Conservation (phyloP, 2,797 vertebrate species). For the Columba guinea region DNA sequence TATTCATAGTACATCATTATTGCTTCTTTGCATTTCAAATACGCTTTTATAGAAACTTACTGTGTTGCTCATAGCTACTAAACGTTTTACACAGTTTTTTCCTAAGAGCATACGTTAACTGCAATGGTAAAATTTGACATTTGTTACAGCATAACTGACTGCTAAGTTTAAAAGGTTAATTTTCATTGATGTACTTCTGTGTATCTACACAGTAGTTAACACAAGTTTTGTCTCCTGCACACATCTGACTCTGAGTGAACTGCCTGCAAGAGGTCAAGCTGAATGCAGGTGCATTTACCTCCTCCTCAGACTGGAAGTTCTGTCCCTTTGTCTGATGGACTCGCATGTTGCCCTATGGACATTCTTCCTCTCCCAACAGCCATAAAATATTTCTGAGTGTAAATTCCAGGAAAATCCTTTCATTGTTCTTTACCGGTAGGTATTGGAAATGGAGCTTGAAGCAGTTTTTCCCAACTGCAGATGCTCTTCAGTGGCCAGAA, state of each 20-base stretch:
- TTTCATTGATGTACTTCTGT: neutral
- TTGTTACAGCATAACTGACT: neutral
- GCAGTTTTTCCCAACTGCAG: neutral
- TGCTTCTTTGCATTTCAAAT: neutral
- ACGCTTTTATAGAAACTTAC: neutral
- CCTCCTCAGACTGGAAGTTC: neutral
- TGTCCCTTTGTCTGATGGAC: neutral
- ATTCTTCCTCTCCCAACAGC: neutral
- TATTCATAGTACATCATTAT: neutral
- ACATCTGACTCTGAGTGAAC: neutral
- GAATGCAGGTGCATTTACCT: neutral
- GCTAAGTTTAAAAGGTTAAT: neutral
- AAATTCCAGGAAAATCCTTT: neutral
- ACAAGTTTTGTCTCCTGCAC: neutral
- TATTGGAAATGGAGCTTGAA: neutral
- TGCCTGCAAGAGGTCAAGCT: neutral
- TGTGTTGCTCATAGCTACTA: neutral
- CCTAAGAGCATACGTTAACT: neutral
- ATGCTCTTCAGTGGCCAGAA: neutral
- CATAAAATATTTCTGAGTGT: neutral
- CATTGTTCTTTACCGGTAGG: neutral
- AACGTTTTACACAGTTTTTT: neutral
- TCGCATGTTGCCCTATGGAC: neutral
- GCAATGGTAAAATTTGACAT: neutral
- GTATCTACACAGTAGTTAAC: neutral